Evolutionary conservation across 2,888 invertebrate species (phyloP).

Genomic region (Lasioglossum vierecki): DNA sequence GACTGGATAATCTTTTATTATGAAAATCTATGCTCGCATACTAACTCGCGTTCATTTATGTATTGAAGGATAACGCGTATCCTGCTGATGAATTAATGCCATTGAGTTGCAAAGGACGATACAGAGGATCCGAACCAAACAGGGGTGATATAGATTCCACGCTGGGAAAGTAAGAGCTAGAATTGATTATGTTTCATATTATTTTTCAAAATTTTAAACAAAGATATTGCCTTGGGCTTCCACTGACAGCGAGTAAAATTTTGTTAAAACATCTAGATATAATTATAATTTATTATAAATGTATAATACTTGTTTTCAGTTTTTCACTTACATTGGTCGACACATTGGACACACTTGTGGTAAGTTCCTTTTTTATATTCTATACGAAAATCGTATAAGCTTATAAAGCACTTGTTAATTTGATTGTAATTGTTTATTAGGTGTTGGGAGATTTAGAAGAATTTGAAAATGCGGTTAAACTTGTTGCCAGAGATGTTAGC

Average conservation of each 20-base stretch:
- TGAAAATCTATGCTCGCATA: neutral
- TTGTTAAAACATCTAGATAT: neutral
- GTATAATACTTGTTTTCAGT: conserved; percentile 86
- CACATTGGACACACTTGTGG: conserved; percentile 95
- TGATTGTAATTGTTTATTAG: conserved; percentile 75
- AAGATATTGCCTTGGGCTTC: neutral
- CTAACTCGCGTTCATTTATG: conserved; percentile 13
- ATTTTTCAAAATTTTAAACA: conserved; percentile 16
- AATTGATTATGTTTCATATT: conserved; percentile 7
- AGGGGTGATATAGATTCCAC: conserved; percentile 98
- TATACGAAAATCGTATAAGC: neutral
- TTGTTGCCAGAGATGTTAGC: conserved; percentile 93
- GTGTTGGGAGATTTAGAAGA: conserved; percentile 96
- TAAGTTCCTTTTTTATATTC: conserved; percentile 77
- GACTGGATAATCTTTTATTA: neutral
- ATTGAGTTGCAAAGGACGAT: conserved; percentile 96
- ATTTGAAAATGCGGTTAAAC: conserved; percentile 95
- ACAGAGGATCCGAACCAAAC: conserved; percentile 94
- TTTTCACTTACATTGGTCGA: conserved; percentile 98
- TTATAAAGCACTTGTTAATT: conserved; percentile 8
- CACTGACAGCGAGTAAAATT: neutral
- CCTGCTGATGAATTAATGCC: conserved; percentile 99
- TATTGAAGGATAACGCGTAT: conserved; percentile 92
- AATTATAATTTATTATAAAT: neutral
- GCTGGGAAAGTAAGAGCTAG: conserved; percentile 94